Evolutionary conservation across 23 tunicate species (phyloP).

Genomic region (Halocynthia roretzi): DNA sequence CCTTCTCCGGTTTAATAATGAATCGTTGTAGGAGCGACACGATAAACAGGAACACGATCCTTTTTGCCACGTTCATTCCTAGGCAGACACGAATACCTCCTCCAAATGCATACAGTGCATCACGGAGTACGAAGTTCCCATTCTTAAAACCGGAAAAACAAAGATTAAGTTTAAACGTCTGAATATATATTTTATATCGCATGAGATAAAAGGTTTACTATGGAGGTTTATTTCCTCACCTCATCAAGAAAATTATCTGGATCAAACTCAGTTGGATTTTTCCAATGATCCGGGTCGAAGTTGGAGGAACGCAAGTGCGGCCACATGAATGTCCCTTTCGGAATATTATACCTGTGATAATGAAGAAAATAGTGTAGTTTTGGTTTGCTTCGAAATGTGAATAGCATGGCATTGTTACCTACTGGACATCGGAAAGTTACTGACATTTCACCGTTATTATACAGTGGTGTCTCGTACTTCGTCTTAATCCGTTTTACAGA

Average conservation of each 20-base stretch:
- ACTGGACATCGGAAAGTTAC: too few species aligned
- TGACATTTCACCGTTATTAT: too few species aligned
- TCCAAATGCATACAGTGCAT: slow-evolving; percentile 1
- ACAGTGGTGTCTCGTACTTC: too few species aligned
- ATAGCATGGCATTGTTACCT: too few species aligned
- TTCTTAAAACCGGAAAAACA: background rate
- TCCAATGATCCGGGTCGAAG: background rate
- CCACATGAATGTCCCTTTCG: background rate
- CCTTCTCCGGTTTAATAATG: background rate
- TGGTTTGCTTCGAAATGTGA: too few species aligned
- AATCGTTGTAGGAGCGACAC: background rate
- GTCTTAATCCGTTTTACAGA: too few species aligned
- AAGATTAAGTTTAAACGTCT: too few species aligned
- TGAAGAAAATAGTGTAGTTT: too few species aligned
- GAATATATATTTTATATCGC: too few species aligned
- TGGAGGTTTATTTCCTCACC: background rate
- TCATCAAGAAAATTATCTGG: slow-evolving; percentile 10
- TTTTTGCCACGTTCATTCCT: background rate
- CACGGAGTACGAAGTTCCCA: background rate
- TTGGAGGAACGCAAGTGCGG: background rate
- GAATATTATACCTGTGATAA: too few species aligned
- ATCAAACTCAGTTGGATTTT: background rate
- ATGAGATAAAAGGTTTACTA: too few species aligned
- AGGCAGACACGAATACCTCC: background rate
- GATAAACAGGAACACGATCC: background rate